Conservation (phyloP, 2,797 vertebrate genomes). For the Eidolon dupreanum region DNA sequence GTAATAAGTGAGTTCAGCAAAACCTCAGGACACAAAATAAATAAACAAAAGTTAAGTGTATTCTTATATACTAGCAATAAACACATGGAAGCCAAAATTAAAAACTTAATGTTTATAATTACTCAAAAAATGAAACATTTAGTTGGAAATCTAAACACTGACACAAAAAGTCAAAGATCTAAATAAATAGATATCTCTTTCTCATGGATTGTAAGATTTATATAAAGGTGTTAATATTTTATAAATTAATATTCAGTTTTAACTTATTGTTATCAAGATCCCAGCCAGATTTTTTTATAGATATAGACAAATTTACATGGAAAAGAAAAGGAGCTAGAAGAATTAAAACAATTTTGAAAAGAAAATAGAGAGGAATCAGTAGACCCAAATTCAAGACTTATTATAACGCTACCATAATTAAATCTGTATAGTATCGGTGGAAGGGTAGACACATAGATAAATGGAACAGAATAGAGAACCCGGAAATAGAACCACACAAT, state of each 20-base stretch:
- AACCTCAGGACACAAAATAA: not conserved
- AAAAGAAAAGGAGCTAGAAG: not conserved
- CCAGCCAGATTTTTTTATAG: not conserved
- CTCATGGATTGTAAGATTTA: not conserved
- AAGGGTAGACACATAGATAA: not conserved
- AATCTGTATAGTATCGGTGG: not conserved
- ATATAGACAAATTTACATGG: not conserved
- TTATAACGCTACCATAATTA: not conserved
- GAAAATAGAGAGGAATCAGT: not conserved
- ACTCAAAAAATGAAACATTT: not conserved
- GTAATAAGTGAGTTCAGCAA: not conserved
- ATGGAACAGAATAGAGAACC: not conserved
- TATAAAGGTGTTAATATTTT: not conserved
- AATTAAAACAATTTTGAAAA: not conserved
- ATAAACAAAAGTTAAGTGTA: not conserved
- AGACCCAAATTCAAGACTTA: not conserved
- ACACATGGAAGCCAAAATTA: not conserved
- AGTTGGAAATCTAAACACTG: not conserved
- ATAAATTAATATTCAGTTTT: not conserved
- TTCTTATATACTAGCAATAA: not conserved
- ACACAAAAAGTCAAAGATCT: not conserved
- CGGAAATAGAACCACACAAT: not conserved
- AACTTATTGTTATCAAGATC: not conserved
- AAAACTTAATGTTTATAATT: not conserved
- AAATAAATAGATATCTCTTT: not conserved